Conservation (phyloP, 2,888 invertebrate genomes). For the Euproctis similis region DNA sequence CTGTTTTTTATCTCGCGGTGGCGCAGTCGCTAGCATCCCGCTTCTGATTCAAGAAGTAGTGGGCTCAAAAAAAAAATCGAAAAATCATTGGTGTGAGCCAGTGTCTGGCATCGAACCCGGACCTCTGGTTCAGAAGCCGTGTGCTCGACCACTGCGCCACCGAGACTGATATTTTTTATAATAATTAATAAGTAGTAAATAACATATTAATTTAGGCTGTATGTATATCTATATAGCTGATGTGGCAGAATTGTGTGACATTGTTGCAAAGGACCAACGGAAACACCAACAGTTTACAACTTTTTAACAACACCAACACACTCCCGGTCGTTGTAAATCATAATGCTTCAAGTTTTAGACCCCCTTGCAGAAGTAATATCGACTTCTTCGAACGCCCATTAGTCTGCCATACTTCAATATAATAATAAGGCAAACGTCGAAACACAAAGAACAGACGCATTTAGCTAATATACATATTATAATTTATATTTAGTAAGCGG, state of each 20-base stretch:
- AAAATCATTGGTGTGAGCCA: too few species aligned
- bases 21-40: too few species aligned
- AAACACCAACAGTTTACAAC: constrained; percentile 72
- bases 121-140: too few species aligned
- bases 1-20: too few species aligned
- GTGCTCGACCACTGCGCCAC: too few species aligned
- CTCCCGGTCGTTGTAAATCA: constrained; percentile 69
- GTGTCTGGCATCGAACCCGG: too few species aligned
- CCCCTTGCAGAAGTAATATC: constrained; percentile 70
- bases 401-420: constrained; percentile 69
- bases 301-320: constrained; percentile 69
- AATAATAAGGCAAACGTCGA: constrained; percentile 60
- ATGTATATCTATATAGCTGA: constrained; percentile 9
- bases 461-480: constrained; percentile 39
- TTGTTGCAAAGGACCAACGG: constrained; percentile 59
- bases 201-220: background rate
- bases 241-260: constrained; percentile 30
- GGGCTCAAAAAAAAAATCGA: too few species aligned
- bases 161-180: too few species aligned
- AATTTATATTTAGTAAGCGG: constrained; percentile 14
- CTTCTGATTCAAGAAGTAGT: too few species aligned
- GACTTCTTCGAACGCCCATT: constrained; percentile 73
- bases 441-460: constrained; percentile 45
- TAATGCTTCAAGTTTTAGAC: constrained; percentile 60
- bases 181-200: too few species aligned